phyloP scores from a whole-genome alignment of 2,888 invertebrate species.

The Habrosyne pyritoides region DNA sequence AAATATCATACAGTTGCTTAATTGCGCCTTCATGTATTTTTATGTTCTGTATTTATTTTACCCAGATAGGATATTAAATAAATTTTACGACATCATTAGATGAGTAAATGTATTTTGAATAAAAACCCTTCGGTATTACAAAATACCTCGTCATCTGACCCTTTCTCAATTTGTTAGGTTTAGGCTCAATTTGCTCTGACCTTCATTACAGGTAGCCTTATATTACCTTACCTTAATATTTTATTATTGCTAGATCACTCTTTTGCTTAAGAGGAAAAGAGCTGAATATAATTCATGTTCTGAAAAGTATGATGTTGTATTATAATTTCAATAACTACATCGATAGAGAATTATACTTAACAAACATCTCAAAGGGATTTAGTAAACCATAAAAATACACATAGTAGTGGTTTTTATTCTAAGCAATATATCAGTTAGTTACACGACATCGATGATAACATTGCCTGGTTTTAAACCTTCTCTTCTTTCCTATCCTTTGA shows the following conservation, averaged over 20 bases:
- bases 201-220: constrained; percentile 28
- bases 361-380: too few species aligned
- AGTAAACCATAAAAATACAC: too few species aligned
- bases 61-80: constrained; percentile 30
- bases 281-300: too few species aligned
- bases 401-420: too few species aligned
- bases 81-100: constrained; percentile 24
- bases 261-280: neutral
- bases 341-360: too few species aligned
- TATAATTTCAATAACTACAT: too few species aligned
- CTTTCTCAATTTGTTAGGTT: constrained; percentile 35
- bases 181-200: constrained; percentile 31
- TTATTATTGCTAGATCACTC: neutral
- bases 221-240: neutral
- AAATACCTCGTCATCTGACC: constrained; percentile 30
- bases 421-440: too few species aligned
- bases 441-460: too few species aligned
- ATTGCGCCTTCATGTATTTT: constrained; percentile 10
- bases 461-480: too few species aligned
- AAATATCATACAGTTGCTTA: neutral
- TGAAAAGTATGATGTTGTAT: too few species aligned
- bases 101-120: constrained; percentile 20
- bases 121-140: constrained; percentile 28
- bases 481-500: too few species aligned
- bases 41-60: constrained; percentile 18